These are phyloP conservation scores for Trididemnum nubilum DNA, from an alignment of 23 tunicate genomes.

Conservation along the genomic window DNA sequence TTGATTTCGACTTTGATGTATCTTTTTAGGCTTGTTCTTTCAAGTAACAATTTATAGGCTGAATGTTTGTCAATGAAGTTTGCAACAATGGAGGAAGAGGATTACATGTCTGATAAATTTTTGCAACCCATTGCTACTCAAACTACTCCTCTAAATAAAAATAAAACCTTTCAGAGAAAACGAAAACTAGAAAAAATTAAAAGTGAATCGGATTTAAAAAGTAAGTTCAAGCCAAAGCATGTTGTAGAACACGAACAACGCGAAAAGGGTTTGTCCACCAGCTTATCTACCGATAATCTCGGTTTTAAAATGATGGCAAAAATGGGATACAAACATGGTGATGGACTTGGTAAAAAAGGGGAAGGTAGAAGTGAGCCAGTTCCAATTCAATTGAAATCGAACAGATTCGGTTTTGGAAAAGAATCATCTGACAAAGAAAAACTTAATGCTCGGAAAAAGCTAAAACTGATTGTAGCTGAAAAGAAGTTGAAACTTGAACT, in stretches of 20 bases:
- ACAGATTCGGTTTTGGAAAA: slow-evolving; percentile 76
- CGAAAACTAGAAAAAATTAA: slow-evolving; percentile 46
- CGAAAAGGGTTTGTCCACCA: slow-evolving; percentile 71
- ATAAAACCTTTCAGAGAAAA: slow-evolving; percentile 18
- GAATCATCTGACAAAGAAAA: slow-evolving; percentile 65
- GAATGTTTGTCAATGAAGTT: too few relatives aligned
- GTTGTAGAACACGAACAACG: slow-evolving; percentile 67
- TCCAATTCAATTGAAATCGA: slow-evolving; percentile 68
- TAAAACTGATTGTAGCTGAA: slow-evolving; percentile 23
- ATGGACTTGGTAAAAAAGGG: slow-evolving; percentile 82
- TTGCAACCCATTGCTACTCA: slow-evolving; percentile 11
- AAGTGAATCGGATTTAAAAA: slow-evolving; percentile 41
- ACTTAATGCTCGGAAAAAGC: slow-evolving; percentile 33
- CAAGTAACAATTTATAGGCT: too few relatives aligned
- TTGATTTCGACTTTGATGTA: too few relatives aligned
- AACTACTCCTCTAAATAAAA: not conserved
- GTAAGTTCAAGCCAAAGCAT: slow-evolving; percentile 37
- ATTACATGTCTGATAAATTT: slow-evolving; percentile 75
- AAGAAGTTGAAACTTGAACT: slow-evolving; percentile 52
- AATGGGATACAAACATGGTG: slow-evolving; percentile 89
- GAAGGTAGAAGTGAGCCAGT: slow-evolving; percentile 82
- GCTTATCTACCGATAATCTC: slow-evolving; percentile 52
- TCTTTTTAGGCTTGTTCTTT: too few relatives aligned
- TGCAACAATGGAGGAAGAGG: slow-evolving; percentile 42
- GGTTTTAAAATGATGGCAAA: slow-evolving; percentile 88